Evolutionary conservation across 1,140 invertebrate species (phyloP).

Genomic region (Diabrotica undecimpunctata): DNA sequence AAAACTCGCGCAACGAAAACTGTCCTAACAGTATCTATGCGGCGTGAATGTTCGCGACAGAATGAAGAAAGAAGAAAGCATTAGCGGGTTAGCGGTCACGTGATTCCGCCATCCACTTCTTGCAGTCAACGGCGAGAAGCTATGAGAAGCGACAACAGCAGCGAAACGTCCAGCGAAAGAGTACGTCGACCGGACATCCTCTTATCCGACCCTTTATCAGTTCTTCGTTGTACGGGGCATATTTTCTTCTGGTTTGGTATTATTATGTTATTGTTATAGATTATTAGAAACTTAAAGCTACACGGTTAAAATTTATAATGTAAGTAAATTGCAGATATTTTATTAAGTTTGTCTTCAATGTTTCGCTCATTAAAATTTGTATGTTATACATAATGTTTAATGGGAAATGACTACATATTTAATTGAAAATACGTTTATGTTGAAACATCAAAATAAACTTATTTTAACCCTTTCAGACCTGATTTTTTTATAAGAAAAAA

Average conservation of each 20-base stretch:
- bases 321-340: no score
- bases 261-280: no score
- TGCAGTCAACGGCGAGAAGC: constrained; percentile 18
- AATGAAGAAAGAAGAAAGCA: constrained; percentile 31
- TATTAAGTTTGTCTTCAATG: no score
- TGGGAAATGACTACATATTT: no score
- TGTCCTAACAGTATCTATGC: constrained; percentile 12
- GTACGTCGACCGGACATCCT: constrained; percentile 34
- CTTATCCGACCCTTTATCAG: constrained; percentile 11
- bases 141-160: not conserved
- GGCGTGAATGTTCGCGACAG: constrained; percentile 22
- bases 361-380: no score
- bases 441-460: no score
- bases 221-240: not conserved
- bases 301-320: no score
- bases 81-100: constrained; percentile 25
- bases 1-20: not conserved
- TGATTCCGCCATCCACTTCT: constrained; percentile 24
- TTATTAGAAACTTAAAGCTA: no score
- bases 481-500: no score
- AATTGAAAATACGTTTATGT: no score
- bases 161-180: constrained; percentile 12
- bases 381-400: no score
- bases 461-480: no score
- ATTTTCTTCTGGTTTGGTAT: not conserved